A percentile compares a stretch with the other conserved stretches of the same genome.
Conservation (phyloP, 2,888 invertebrate genomes). For the Pristionchus maxplancki region DNA sequence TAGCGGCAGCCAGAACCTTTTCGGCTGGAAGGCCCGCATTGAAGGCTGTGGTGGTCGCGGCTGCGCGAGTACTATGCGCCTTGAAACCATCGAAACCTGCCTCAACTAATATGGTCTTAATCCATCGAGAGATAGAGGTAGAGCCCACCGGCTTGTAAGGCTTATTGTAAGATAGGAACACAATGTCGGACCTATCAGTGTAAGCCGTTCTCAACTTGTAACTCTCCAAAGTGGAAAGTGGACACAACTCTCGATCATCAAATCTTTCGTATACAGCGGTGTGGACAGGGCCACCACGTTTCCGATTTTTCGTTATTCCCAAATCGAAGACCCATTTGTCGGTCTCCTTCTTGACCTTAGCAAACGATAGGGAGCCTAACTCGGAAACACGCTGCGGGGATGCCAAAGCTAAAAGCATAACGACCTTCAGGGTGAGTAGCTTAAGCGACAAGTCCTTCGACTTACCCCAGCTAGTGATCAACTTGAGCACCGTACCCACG, state of each 20-base stretch:
- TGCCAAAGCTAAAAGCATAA: conserved; percentile 1
- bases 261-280: conserved; percentile 30
- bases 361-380: not conserved
- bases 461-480: not conserved
- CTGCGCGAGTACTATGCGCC: conserved; percentile 39
- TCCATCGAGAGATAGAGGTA: conserved; percentile 26
- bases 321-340: conserved; percentile 25
- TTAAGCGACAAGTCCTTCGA: not conserved
- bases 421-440: conserved; percentile 3
- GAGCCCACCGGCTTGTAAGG: not conserved
- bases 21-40: not conserved
- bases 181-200: not conserved
- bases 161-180: not conserved
- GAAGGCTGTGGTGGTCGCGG: not conserved
- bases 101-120: not conserved
- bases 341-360: too few relatives aligned
- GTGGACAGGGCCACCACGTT: not conserved
- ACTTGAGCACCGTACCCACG: not conserved
- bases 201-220: not conserved
- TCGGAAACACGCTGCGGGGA: conserved; percentile 49
- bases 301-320: conserved; percentile 47
- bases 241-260: conserved; percentile 6
- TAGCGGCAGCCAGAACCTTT: not conserved
- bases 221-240: not conserved
- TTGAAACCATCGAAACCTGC: not conserved